These are phyloP conservation scores for Mesoligia furuncula DNA, from an alignment of 2,888 invertebrate species.

Conservation along the genomic window DNA sequence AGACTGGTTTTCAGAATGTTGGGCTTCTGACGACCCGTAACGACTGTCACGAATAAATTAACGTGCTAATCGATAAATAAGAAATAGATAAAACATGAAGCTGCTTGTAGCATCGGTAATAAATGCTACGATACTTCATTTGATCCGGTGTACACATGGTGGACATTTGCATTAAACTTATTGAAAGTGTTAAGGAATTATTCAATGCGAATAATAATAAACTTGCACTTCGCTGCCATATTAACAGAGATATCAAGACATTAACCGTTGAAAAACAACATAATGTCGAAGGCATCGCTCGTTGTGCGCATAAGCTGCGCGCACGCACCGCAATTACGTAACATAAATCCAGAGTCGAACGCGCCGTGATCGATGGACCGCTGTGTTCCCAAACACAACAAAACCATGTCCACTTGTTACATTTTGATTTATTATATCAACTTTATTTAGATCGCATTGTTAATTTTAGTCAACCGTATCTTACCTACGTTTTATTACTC, in stretches of 20 bases:
- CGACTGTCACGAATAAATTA: background rate
- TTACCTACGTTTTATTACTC: constrained; percentile 70
- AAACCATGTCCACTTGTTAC: constrained; percentile 81
- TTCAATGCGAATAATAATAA: constrained; percentile 69
- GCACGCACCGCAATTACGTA: constrained; percentile 86
- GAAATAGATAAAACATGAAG: background rate
- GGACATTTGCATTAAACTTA: constrained; percentile 54
- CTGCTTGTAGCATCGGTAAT: constrained; percentile 1
- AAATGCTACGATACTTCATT: constrained; percentile 34
- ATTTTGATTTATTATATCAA: constrained; percentile 81
- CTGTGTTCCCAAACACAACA: constrained; percentile 78
- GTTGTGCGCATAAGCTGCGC: constrained; percentile 69
- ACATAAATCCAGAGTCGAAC: constrained; percentile 85
- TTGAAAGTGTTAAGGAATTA: constrained; percentile 59
- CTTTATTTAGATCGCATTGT: constrained; percentile 75
- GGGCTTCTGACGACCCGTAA: background rate
- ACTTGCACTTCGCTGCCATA: constrained; percentile 74
- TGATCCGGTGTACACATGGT: constrained; percentile 17
- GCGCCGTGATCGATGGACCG: constrained; percentile 85
- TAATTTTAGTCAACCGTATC: constrained; percentile 72
- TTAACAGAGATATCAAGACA: constrained; percentile 82
- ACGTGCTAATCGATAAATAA: background rate
- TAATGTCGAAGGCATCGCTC: constrained; percentile 74
- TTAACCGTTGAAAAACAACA: constrained; percentile 79
- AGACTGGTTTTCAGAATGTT: background rate